Conservation (phyloP, 2,888 invertebrate genomes). For the Rhorus exstirpatorius region DNA sequence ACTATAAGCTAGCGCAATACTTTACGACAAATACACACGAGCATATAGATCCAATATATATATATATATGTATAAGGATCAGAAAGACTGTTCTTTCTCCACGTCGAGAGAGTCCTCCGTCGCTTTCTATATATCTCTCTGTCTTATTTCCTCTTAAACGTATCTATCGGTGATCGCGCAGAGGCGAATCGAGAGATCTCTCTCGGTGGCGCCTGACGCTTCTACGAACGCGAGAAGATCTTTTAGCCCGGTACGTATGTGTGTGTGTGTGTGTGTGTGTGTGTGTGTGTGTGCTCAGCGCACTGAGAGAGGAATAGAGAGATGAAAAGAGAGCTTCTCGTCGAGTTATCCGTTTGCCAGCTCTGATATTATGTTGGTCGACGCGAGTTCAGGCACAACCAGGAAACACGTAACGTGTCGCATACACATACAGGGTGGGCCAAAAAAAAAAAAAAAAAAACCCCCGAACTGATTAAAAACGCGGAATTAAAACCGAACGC, state of each 20-base stretch:
- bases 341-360: conserved; percentile 33
- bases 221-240: conserved; percentile 68
- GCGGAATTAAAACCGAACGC: too few species aligned
- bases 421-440: too few species aligned
- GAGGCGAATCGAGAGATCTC: conserved; percentile 62
- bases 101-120: conserved; percentile 45
- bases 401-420: conserved; percentile 20
- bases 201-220: conserved; percentile 70
- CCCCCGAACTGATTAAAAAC: too few species aligned
- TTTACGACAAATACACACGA: conserved; percentile 69
- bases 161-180: conserved; percentile 67
- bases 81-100: conserved; percentile 29
- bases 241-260: conserved; percentile 37
- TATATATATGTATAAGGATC: conserved; percentile 47
- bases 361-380: conserved; percentile 35
- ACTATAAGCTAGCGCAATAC: conserved; percentile 55
- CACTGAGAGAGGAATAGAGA: conserved; percentile 53
- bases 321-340: conserved; percentile 57
- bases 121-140: neutral
- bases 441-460: too few species aligned
- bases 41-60: conserved; percentile 30
- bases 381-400: conserved; percentile 37
- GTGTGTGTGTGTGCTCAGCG: neutral
- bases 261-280: too few species aligned
- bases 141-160: conserved; percentile 64